Base-by-base conservation (phyloP, 2,113 vertebrate species). In the Mus spicilegus region DNA sequence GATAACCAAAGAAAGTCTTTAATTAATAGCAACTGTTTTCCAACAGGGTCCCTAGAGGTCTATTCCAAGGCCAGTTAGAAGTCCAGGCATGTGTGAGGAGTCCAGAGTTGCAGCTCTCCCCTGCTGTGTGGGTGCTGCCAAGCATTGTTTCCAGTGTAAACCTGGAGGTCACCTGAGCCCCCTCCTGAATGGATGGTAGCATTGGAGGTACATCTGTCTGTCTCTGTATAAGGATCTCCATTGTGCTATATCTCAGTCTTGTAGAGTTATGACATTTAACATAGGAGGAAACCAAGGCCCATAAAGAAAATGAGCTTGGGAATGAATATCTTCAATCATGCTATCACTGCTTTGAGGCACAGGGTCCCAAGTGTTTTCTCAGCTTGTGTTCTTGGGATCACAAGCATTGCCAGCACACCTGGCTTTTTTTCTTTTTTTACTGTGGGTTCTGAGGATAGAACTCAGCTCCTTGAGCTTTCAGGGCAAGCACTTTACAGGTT, bases 1-100 rank as follows among this genome's bases (percentile, higher is more conserved):
- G 46, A 75, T 73, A 24, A 26, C 12, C 49, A 69, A 86, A 46
- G 28, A 86, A 1, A 1, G 42, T 36, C 63, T 22, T 39, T 67
- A 91, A 93, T 84, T 56, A 77, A 86, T 39, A 11, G 67, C 12
- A 49, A 13, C 17, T 91, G 19, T 92, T 76, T 89, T 91, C 63
- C 33, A 65, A 82, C 82, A 72, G 54, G 46, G 20, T 65, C 14
- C 30, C 42, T 13, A 56, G 76, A 16, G 1, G 4, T 58, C 54
- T 87, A 2, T 39, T 63, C 49, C 76, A 76, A 91, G 61, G 54
- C 54, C 9, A 76, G 0, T 61, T 36, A 61, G n/a, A 94, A 8
- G 9, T 5, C 33, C 67, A 39, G 0, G 10, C 46, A 8, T 33
- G 8, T 56, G 49, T 54, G 16, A 7, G 33, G 42, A 78, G 39